Conservation (phyloP, 2,113 vertebrate species). For the Platycercus adscitus region DNA sequence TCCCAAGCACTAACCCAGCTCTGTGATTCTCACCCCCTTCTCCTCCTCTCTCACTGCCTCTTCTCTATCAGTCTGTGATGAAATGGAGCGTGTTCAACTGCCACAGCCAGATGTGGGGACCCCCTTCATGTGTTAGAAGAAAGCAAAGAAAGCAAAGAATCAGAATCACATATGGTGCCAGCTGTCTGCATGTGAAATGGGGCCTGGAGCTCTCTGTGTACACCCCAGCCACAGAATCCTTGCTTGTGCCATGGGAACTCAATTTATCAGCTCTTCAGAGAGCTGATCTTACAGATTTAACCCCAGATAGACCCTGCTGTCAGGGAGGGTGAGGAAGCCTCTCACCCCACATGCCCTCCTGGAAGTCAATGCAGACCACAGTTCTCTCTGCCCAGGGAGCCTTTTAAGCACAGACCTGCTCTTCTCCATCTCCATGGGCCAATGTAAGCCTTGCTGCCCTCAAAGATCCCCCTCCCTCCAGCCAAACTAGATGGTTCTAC, state of each 20-base stretch:
- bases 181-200: conserved; percentile 18
- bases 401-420: not conserved
- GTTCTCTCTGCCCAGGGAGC: not conserved
- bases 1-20: not conserved
- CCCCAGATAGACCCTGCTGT: not conserved
- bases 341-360: not conserved
- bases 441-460: too few relatives aligned
- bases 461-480: not conserved
- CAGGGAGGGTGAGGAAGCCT: not conserved
- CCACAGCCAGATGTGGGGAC: conserved; percentile 47
- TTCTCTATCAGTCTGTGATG: not conserved
- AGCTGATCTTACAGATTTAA: not conserved
- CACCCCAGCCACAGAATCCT: not conserved
- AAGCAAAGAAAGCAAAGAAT: not conserved
- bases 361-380: not conserved
- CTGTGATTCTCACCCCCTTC: not conserved
- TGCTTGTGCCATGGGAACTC: not conserved
- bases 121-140: not conserved
- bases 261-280: not conserved
- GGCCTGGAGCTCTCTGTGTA: not conserved
- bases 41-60: not conserved
- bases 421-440: not conserved
- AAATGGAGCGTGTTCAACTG: conserved; percentile 12
- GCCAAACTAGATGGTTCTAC: not conserved
- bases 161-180: not conserved